Conservation (phyloP, 2,113 vertebrate species). For the Cyanoramphus novaezelandiae region DNA sequence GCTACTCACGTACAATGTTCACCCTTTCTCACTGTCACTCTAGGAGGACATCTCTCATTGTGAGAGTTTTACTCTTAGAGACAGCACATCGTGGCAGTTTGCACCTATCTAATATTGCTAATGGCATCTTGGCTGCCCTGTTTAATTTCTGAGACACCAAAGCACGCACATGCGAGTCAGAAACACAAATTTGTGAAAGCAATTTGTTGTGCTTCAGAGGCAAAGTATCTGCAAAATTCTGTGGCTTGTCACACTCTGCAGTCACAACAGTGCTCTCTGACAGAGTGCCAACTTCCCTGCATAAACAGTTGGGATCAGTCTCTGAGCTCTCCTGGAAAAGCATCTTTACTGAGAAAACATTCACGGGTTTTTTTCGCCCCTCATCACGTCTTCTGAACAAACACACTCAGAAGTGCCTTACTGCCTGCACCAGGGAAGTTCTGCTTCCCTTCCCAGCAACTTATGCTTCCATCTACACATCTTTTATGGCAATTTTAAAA, state of each 20-base stretch:
- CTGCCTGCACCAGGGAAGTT: not conserved
- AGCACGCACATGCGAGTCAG: not conserved
- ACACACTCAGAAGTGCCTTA: not conserved
- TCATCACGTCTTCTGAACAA: not conserved
- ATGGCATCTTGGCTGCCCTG: not conserved
- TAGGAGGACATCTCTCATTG: not conserved
- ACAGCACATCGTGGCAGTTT: not conserved
- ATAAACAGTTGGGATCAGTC: not conserved
- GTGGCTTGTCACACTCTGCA: not conserved
- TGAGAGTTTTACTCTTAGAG: not conserved
- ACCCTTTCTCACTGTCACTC: not conserved
- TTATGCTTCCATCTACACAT: not conserved
- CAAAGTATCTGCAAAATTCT: not conserved
- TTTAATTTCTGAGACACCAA: not conserved
- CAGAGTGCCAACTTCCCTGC: not conserved
- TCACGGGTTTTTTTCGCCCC: not conserved
- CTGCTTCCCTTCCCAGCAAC: not conserved
- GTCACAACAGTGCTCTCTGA: not conserved
- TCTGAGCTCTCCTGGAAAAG: constrained; percentile 1
- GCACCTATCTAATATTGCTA: not conserved
- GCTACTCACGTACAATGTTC: not conserved
- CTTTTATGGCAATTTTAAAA: not conserved
- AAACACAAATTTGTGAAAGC: not conserved
- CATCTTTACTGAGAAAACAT: not conserved
- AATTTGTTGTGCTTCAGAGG: constrained; percentile 19